Evolutionary conservation across 2,888 invertebrate species (phyloP), one percentile per base, ranked within the genome.

Genomic region (Isoperla grammatica): DNA sequence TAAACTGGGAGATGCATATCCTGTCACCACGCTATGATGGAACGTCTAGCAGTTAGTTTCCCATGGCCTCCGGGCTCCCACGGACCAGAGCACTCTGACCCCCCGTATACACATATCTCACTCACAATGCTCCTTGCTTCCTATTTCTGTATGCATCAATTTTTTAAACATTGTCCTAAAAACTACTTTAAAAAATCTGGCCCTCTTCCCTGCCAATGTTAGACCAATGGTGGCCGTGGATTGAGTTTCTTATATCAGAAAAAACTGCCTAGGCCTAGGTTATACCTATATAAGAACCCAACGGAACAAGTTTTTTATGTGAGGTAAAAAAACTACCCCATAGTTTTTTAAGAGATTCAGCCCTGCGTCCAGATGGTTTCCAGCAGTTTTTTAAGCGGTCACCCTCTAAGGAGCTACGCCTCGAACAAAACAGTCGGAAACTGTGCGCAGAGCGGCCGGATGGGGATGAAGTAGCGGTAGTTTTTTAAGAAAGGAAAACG

Each of bases 371-470:
- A 60, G 60, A 60, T 60, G 60, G 60, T 50, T 60, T 46, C 43
- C 56, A 60, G 56, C 43, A 49, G 60, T 42, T 42, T 60, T 60
- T 60, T 50, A 49, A 60, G 60, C 60, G 60, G 60, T 60, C 60
- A 60, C 60, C 60, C 59, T 35, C 37, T 37, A 53, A 53, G 53
- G 13, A 53, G 37, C 39, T 53, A 53, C 15, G 22, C 1, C 35
- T 15, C 9, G 29, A 50, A 50, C 49, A 50, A 50, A 29, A 22
- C 48, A 22, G 17, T 53, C 53, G 53, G 53, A 53, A 39, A 53
- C 39, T 50, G 35, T 17, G 35, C 15, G 37, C 50, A n/a, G 6
- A 17, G 11, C 9, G 15, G 17, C 53, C 53, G 53, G 53, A 53
- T 53, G 49, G 29, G 49, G 35, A n/a, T 50, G 15, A 37, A 37